A percentile compares a stretch with the other conserved stretches of the same genome.
phyloP scores from a whole-genome alignment of 2,113 vertebrate genomes.

The Lanius ludovicianus region DNA sequence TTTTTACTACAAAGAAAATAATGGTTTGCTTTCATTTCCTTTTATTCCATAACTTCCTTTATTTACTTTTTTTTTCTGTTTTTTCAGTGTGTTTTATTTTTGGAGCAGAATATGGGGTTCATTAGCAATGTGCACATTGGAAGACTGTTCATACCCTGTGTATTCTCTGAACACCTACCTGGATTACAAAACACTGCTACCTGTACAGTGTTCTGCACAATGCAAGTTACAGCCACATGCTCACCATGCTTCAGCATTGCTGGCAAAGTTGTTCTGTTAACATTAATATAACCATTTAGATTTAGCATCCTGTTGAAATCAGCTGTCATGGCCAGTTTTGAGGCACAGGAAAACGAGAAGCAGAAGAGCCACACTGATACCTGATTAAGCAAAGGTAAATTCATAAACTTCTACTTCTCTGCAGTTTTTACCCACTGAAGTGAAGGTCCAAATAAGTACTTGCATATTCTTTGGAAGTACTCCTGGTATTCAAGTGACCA shows the following conservation, averaged over 20 bases:
- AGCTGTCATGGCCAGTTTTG: background rate
- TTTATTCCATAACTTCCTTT: conserved; percentile 33
- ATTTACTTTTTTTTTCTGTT: background rate
- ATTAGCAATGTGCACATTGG: background rate
- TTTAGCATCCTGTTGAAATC: background rate
- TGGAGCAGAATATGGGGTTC: background rate
- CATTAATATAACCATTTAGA: background rate
- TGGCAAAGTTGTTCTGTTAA: background rate
- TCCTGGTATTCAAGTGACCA: background rate
- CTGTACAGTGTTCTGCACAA: background rate
- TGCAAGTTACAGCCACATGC: background rate
- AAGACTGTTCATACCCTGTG: background rate
- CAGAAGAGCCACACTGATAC: background rate
- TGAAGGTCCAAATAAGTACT: background rate
- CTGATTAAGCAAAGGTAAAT: background rate
- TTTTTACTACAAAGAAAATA: background rate
- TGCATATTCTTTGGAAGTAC: background rate
- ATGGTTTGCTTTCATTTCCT: conserved; percentile 23
- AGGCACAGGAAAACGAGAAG: background rate
- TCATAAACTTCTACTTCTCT: background rate
- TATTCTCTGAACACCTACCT: background rate
- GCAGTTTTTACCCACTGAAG: background rate
- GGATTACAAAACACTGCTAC: background rate
- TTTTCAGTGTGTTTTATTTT: background rate
- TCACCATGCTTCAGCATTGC: background rate